Base-by-base conservation (phyloP, 2,797 vertebrate genomes). In the Centropyge bicolor region DNA sequence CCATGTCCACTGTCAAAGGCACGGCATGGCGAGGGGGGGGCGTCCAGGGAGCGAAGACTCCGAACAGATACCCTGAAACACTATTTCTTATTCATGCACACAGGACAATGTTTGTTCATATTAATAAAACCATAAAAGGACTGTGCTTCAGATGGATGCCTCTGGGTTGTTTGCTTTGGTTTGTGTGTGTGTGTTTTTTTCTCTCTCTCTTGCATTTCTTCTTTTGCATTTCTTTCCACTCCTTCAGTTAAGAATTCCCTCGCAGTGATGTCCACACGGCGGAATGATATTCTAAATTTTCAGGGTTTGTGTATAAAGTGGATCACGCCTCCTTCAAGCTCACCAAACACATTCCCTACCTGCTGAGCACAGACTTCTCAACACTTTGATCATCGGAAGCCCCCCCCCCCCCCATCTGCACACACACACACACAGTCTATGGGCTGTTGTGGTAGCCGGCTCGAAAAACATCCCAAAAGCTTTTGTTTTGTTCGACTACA, bases 291-390 rank as follows among this genome's bases (percentile, higher is more conserved):
- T 87, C 35, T 38, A 48, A 46, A 85, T 81, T 82, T 88, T 77
- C 65, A 62, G 67, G 56, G 40, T 83, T 84, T 84, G 78, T 86
- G 70, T 63, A 80, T 61, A 75, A 81, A 85, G 64, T 74, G 79
- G 67, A 81, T 63, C 56, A 24, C 17, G 41, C 77, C 69, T 83
- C 70, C 82, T 87, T 85, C 78, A 48, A 86, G 79, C 87, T 78
- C 69, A 80, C 73, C 68, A 71, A 81, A 89, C 68, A 62, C 71
- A 62, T 61, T 68, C 74, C 41, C 55, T 78, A 85, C 90, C 85
- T 92, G 90, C 89, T 84, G 85, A 90, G 86, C 71, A 68, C 78
- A 79, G 78, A 87, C 89, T 91, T 81, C 75, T 84, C 60, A 48
- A 20, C 36, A 68, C 88, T 92, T 92, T 93, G 90, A 93, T 91